Conservation (phyloP, 2,797 vertebrate genomes). For the Lepilemur septentrionalis region DNA sequence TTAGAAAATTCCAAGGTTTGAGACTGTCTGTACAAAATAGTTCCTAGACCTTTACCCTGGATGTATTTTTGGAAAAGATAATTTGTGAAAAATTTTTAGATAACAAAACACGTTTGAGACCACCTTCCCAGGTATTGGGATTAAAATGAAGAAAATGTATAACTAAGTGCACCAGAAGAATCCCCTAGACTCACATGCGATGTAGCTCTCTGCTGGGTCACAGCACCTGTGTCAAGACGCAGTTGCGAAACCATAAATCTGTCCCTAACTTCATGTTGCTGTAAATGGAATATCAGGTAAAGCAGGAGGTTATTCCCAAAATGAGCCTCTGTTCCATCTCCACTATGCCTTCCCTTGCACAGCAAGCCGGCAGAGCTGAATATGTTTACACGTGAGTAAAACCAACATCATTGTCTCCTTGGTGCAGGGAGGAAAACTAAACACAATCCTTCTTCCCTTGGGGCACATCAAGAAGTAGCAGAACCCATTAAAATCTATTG, state of each 20-base stretch:
- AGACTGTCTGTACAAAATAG: not conserved
- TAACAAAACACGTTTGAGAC: not conserved
- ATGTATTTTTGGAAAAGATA: not conserved
- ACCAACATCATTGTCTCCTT: not conserved
- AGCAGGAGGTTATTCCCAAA: not conserved
- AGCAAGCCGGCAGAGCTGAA: not conserved
- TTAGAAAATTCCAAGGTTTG: not conserved
- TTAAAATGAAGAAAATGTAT: not conserved
- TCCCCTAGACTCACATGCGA: not conserved
- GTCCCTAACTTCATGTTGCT: not conserved
- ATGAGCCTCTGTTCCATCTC: not conserved
- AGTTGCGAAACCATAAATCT: not conserved
- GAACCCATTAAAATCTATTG: conserved; percentile 61
- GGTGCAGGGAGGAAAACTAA: not conserved
- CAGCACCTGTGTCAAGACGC: not conserved
- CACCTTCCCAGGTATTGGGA: not conserved
- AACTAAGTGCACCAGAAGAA: not conserved
- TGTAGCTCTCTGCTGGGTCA: not conserved
- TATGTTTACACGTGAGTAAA: not conserved
- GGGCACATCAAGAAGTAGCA: conserved; percentile 34
- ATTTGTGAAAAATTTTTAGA: not conserved
- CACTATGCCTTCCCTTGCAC: not conserved
- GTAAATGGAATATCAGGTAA: not conserved
- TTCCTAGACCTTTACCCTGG: not conserved
- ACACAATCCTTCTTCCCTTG: conserved; percentile 19